Evolutionary conservation across 1,140 invertebrate genomes (phyloP).

Genomic region (Camponotus vicinus): DNA sequence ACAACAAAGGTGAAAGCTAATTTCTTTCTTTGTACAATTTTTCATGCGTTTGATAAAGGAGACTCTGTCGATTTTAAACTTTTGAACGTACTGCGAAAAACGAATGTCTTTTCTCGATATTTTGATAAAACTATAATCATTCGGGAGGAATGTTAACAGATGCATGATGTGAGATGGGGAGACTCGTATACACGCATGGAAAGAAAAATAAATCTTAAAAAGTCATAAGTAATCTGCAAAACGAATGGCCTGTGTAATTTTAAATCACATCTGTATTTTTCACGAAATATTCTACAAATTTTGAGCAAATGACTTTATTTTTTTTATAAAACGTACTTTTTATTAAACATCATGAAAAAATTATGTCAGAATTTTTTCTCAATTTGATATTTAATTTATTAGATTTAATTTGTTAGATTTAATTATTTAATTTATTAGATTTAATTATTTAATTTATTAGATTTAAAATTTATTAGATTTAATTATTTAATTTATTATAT

Average conservation of each 20-base stretch:
- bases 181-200: not conserved
- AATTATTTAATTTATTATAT: too few species aligned
- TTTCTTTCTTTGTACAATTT: not conserved
- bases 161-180: not conserved
- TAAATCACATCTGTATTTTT: not conserved
- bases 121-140: constrained; percentile 11
- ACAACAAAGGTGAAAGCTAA: constrained; percentile 23
- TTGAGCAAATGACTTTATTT: not conserved
- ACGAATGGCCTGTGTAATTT: not conserved
- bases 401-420: too few species aligned
- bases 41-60: not conserved
- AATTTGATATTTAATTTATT: too few species aligned
- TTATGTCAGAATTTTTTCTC: not conserved
- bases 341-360: not conserved
- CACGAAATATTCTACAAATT: not conserved
- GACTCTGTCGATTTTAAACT: constrained; percentile 6
- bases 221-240: not conserved
- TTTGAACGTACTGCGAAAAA: not conserved
- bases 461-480: not conserved
- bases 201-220: not conserved
- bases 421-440: too few species aligned
- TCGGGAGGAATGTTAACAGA: not conserved
- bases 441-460: too few species aligned
- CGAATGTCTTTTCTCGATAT: not conserved
- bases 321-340: not conserved